phyloP scores from a whole-genome alignment of 2,888 invertebrate species.

The Pterostichus madidus region DNA sequence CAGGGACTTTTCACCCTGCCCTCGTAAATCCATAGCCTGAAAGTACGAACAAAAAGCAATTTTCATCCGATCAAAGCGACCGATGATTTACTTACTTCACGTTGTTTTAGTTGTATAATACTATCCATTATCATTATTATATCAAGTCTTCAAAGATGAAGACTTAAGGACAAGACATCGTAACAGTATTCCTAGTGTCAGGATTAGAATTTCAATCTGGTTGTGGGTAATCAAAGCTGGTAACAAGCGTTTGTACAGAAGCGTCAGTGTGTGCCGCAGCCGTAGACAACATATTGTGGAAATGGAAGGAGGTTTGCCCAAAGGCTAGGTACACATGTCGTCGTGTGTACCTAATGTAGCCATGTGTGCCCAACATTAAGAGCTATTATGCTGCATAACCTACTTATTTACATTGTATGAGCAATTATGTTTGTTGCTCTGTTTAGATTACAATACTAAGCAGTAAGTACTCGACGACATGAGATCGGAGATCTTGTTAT shows the following conservation, averaged over 20 bases:
- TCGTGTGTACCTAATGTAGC: constrained; percentile 20
- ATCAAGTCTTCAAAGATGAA: no score
- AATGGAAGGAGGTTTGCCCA: constrained; percentile 17
- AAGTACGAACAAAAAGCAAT: no score
- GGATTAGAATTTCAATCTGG: constrained; percentile 46
- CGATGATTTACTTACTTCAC: no score
- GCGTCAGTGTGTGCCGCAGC: neutral
- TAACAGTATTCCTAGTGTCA: neutral
- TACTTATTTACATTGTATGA: constrained; percentile 15
- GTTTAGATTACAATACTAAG: neutral
- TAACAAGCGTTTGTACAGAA: neutral
- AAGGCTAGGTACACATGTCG: constrained; percentile 7
- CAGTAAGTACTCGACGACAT: no score
- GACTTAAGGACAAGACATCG: neutral
- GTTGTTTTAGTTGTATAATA: neutral
- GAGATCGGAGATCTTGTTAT: no score
- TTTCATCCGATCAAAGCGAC: no score
- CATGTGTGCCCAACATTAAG: constrained; percentile 36
- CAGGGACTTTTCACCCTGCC: no score
- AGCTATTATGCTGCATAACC: constrained; percentile 11
- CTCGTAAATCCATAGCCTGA: no score
- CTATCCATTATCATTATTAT: neutral
- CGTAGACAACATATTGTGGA: neutral
- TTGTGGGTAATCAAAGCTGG: constrained; percentile 36
- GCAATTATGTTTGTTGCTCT: neutral